Evolutionary conservation across 2,888 invertebrate genomes (phyloP).

Genomic region (Mythimna loreyi): DNA sequence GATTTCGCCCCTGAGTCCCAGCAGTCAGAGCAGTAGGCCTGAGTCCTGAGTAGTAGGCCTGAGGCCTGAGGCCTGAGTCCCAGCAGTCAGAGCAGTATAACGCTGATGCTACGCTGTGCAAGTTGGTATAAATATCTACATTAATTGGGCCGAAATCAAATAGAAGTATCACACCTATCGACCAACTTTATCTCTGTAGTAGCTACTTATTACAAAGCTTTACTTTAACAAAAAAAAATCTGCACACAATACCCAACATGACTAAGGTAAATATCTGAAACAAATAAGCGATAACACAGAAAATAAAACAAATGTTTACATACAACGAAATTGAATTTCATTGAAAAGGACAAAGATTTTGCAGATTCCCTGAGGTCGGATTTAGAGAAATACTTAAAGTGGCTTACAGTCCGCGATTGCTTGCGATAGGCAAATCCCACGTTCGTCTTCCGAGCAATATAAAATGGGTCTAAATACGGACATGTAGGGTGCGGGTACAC

Average conservation of each 20-base stretch:
- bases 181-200: background rate
- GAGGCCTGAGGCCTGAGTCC: too few species aligned
- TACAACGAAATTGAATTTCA: conserved; percentile 85
- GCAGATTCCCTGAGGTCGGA: conserved; percentile 78
- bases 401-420: conserved; percentile 84
- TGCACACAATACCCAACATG: conserved; percentile 11
- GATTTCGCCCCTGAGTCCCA: too few species aligned
- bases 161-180: background rate
- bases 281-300: conserved; percentile 66
- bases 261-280: conserved; percentile 60
- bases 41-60: too few species aligned
- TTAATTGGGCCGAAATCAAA: background rate
- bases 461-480: conserved; percentile 74
- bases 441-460: conserved; percentile 76
- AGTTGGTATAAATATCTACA: too few species aligned
- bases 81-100: too few species aligned
- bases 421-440: conserved; percentile 83
- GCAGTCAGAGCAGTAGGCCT: too few species aligned
- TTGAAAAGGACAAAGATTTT: conserved; percentile 84
- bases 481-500: conserved; percentile 61
- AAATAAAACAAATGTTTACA: conserved; percentile 77
- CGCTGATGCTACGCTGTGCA: too few species aligned
- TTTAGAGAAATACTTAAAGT: conserved; percentile 83
- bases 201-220: conserved; percentile 11
- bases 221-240: conserved; percentile 1